Conservation (phyloP, 1,140 invertebrate genomes). For the Diorhabda carinulata region DNA sequence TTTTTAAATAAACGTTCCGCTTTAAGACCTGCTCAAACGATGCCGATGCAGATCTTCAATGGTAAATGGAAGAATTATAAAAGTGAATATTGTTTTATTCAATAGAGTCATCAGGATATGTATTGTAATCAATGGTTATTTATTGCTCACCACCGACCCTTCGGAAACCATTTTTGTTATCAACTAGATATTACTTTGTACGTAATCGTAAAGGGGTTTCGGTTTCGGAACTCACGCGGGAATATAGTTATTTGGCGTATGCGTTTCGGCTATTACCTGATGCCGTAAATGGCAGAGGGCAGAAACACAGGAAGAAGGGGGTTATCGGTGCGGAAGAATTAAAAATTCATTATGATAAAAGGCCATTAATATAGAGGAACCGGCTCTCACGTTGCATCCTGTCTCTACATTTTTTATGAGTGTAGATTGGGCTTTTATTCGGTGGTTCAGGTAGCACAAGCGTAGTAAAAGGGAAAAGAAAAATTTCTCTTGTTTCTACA, state of each 20-base stretch:
- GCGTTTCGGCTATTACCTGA: neutral
- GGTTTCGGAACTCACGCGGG: neutral
- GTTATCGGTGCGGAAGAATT: slow-evolving; percentile 1
- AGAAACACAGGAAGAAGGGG: slow-evolving; percentile 1
- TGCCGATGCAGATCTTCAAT: no score
- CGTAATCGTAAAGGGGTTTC: neutral
- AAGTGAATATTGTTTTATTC: no score
- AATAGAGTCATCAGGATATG: no score
- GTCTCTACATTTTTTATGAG: slow-evolving; percentile 2
- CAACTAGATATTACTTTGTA: no score
- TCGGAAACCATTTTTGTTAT: no score
- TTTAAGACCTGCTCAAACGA: no score
- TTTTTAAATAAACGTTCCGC: no score
- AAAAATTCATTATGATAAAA: slow-evolving; percentile 3
- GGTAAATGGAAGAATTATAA: no score
- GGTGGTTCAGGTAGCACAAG: neutral
- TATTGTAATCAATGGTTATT: no score
- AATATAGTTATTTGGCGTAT: neutral
- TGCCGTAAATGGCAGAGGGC: neutral
- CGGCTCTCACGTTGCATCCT: slow-evolving; percentile 1
- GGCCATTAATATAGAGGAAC: neutral
- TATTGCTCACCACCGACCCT: no score
- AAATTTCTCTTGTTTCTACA: neutral
- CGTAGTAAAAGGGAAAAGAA: neutral
- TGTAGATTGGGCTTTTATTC: slow-evolving; percentile 2